phyloP scores from a whole-genome alignment of 2,797 vertebrate species.

The Anomalospiza imberbis region DNA sequence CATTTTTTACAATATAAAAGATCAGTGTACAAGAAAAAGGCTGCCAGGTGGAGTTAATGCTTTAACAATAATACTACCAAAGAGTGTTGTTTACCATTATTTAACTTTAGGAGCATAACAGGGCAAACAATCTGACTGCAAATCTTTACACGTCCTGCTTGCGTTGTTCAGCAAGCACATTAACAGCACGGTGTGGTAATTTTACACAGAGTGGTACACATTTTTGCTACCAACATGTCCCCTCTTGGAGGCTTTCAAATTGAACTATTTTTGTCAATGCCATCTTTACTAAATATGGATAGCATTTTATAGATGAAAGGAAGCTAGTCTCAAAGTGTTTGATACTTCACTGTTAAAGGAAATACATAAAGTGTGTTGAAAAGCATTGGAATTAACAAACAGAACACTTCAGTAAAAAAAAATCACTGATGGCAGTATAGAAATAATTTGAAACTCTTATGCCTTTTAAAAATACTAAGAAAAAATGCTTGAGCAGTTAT shows the following conservation, averaged over 20 bases:
- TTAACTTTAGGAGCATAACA: neutral
- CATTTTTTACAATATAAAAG: neutral
- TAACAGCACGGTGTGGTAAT: neutral
- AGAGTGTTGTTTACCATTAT: neutral
- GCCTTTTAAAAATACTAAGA: neutral
- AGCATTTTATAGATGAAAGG: neutral
- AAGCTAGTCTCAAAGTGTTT: neutral
- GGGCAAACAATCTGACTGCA: neutral
- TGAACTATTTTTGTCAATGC: neutral
- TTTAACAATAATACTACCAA: neutral
- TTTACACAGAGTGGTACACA: neutral
- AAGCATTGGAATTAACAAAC: neutral
- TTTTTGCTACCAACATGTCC: neutral
- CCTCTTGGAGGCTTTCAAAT: neutral
- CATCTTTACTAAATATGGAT: neutral
- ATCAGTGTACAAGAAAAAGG: neutral
- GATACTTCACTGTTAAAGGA: neutral
- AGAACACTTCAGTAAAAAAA: neutral
- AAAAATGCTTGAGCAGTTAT: neutral
- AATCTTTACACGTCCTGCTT: neutral
- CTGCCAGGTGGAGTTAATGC: neutral
- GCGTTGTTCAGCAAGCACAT: rapidly evolving
- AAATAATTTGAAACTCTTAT: neutral
- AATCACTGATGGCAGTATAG: neutral
- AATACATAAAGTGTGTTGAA: neutral